These are phyloP conservation scores for Brienomyrus brachyistius DNA, from an alignment of 2,113 vertebrate genomes.

Conservation along the genomic window DNA sequence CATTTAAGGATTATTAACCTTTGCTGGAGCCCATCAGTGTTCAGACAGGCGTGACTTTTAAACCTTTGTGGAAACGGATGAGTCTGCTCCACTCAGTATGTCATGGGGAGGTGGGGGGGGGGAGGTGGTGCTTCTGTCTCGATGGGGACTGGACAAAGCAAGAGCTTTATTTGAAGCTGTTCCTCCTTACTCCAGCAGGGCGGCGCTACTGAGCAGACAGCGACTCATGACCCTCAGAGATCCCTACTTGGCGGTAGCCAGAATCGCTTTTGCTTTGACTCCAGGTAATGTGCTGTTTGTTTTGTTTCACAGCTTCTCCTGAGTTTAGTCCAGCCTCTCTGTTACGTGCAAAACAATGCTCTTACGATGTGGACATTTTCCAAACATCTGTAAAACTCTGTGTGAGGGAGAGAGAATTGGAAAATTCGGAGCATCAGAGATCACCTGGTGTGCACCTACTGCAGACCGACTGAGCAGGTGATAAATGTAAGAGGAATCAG, in stretches of 20 bases:
- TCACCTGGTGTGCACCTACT: background rate
- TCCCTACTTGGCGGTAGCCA: constrained; percentile 54
- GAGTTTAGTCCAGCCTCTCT: background rate
- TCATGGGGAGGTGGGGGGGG: background rate
- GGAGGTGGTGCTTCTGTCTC: background rate
- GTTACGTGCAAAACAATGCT: background rate
- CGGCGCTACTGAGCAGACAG: constrained; percentile 29
- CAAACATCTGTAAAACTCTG: background rate
- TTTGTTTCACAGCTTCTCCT: background rate
- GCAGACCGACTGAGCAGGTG: background rate
- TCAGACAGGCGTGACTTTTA: constrained; percentile 75
- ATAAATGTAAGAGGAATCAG: background rate
- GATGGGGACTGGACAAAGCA: background rate
- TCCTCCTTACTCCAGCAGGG: constrained; percentile 4
- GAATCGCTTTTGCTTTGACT: constrained; percentile 73
- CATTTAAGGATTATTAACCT: constrained; percentile 85
- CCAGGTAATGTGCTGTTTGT: constrained; percentile 54
- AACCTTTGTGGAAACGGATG: constrained; percentile 56
- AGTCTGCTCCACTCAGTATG: background rate
- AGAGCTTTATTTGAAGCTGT: background rate
- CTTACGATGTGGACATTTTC: background rate
- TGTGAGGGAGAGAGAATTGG: background rate
- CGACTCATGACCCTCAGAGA: constrained; percentile 44
- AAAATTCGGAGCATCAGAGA: background rate
- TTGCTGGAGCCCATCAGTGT: constrained; percentile 74